These are phyloP conservation scores for Lordiphosa andalusiaca DNA, from an alignment of 2,888 invertebrate genomes.

Conservation along the genomic window DNA sequence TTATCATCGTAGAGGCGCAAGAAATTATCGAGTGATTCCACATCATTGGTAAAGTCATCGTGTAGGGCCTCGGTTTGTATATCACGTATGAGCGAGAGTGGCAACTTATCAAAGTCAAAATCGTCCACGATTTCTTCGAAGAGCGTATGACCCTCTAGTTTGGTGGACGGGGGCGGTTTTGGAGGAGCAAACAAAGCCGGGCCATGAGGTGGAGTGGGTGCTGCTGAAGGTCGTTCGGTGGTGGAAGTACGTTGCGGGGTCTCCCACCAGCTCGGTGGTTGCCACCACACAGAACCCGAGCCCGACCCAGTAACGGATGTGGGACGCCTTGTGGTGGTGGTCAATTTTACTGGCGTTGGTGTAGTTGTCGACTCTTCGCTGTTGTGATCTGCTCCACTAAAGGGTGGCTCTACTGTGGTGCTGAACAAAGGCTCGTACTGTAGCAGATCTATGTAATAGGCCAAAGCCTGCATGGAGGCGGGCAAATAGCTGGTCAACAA, in stretches of 20 bases:
- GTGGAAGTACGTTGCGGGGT: constrained; percentile 57
- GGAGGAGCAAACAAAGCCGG: constrained; percentile 75
- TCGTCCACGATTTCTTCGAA: constrained; percentile 65
- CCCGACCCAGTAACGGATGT: constrained; percentile 12
- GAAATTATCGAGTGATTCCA: constrained; percentile 79
- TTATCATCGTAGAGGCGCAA: constrained; percentile 79
- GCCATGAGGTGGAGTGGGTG: constrained; percentile 67
- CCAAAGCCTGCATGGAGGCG: constrained; percentile 80
- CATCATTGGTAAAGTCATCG: constrained; percentile 76
- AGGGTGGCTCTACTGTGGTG: constrained; percentile 80
- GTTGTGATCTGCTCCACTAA: constrained; percentile 49
- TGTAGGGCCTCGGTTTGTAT: constrained; percentile 76
- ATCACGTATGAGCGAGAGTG: constrained; percentile 76
- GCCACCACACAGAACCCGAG: constrained; percentile 57
- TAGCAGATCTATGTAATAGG: constrained; percentile 79
- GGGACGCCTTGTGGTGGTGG: constrained; percentile 33
- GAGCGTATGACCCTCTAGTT: constrained; percentile 60
- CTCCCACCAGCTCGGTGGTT: constrained; percentile 74
- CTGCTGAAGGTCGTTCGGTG: constrained; percentile 48
- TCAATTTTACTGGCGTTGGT: constrained; percentile 11
- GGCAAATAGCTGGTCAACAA: constrained; percentile 78
- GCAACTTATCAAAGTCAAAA: constrained; percentile 72
- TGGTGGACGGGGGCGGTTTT: background rate
- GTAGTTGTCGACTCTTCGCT: constrained; percentile 8
- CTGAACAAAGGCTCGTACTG: constrained; percentile 78